A percentile compares a stretch with the other conserved stretches of the same genome.
phyloP scores from a whole-genome alignment of 2,797 vertebrate species.

The Poeciliopsis presidionis region DNA sequence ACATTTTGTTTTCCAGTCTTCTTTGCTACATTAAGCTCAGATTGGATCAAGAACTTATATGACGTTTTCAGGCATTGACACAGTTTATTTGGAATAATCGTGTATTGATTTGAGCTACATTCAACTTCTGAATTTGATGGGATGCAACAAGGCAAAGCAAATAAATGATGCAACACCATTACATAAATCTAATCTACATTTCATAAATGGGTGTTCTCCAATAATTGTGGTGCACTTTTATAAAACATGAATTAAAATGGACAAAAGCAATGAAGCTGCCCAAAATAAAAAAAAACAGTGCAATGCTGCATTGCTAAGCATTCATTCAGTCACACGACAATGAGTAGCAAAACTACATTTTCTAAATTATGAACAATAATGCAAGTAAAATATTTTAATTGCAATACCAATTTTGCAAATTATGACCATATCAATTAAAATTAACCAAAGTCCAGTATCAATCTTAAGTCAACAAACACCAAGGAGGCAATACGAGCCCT shows the following conservation, averaged over 20 bases:
- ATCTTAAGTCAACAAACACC: neutral
- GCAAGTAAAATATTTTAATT: neutral
- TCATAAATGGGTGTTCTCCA: neutral
- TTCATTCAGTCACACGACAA: neutral
- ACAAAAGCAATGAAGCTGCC: neutral
- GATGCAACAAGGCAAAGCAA: neutral
- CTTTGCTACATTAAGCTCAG: neutral
- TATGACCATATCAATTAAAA: neutral
- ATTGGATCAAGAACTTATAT: too few species aligned
- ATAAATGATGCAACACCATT: neutral
- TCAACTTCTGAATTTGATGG: neutral
- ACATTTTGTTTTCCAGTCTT: neutral
- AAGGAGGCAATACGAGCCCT: neutral
- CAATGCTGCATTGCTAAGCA: neutral
- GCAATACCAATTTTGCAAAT: neutral
- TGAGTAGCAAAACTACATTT: neutral
- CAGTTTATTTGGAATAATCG: neutral
- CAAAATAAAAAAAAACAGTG: neutral
- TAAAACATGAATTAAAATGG: neutral
- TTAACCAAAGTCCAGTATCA: neutral
- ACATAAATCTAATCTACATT: neutral
- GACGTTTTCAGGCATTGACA: neutral
- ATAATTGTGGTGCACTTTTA: neutral
- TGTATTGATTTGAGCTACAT: neutral
- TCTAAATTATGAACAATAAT: neutral